Evolutionary conservation across 2,888 invertebrate species (phyloP).

Genomic region (Drosophila fungiperda): DNA sequence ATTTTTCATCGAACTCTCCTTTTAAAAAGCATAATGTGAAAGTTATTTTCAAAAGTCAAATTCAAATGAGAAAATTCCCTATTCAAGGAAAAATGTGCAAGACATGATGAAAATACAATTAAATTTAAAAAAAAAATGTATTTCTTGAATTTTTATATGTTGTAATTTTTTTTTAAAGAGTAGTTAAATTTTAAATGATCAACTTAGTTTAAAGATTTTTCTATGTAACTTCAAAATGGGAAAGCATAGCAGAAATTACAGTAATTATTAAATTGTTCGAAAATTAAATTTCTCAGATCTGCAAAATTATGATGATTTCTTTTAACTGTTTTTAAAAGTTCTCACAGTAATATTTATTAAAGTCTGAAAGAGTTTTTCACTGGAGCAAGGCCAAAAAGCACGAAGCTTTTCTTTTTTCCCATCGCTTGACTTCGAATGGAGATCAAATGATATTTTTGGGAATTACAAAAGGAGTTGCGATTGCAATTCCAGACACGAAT

Average conservation of each 20-base stretch:
- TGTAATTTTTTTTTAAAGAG: neutral
- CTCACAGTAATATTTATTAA: neutral
- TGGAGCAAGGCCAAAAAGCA: neutral
- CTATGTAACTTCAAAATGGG: neutral
- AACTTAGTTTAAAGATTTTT: neutral
- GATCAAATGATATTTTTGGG: constrained; percentile 2
- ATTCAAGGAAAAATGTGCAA: neutral
- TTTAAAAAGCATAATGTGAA: neutral
- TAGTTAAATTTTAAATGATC: neutral
- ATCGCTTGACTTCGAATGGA: neutral
- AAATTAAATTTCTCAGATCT: neutral
- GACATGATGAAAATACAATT: neutral
- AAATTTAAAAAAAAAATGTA: neutral
- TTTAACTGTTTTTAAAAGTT: no score
- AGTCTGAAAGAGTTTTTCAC: neutral
- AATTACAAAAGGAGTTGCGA: neutral
- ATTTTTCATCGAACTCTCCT: neutral
- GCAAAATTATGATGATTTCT: neutral
- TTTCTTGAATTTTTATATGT: neutral
- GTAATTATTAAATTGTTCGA: neutral
- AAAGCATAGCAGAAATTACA: neutral
- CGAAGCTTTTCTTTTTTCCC: neutral
- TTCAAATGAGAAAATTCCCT: no score
- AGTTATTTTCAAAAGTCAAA: neutral
- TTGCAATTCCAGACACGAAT: constrained; percentile 11